phyloP scores from a whole-genome alignment of 2,797 vertebrate species.

The Lacerta viridis region DNA sequence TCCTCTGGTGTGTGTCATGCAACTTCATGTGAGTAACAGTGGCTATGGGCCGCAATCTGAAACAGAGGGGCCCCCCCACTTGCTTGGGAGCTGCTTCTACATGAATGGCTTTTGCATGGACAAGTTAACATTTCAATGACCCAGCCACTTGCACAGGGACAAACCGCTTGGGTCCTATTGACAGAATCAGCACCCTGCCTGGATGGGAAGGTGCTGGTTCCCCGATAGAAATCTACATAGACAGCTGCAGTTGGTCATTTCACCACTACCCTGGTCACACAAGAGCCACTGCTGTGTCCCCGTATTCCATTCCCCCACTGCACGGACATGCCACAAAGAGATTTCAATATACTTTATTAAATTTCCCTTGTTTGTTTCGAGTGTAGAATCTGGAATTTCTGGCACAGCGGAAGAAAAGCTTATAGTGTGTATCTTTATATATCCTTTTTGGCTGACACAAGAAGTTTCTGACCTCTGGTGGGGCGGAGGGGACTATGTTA shows the following conservation, averaged over 20 bases:
- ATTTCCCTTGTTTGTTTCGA: not conserved
- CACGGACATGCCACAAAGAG: not conserved
- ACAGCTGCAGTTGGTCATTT: not conserved
- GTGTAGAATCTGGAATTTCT: conserved; percentile 20
- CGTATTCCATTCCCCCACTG: not conserved
- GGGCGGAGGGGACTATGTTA: not conserved
- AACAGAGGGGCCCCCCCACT: no score
- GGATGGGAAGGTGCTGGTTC: not conserved
- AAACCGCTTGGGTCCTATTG: not conserved
- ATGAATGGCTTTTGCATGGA: not conserved
- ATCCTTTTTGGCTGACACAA: not conserved
- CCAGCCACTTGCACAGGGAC: not conserved
- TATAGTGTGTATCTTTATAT: conserved; percentile 5
- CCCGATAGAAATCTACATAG: not conserved
- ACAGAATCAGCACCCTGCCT: not conserved
- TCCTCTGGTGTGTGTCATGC: not conserved
- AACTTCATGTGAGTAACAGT: not conserved
- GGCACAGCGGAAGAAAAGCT: not conserved
- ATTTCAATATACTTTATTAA: not conserved
- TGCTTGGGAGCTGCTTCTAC: not conserved
- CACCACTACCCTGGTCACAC: not conserved
- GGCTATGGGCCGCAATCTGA: not conserved
- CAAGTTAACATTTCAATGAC: not conserved
- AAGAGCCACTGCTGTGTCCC: not conserved
- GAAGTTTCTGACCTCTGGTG: not conserved